Percentiles rank a stretch among this genome's conserved stretches.
phyloP scores from a whole-genome alignment of 2,888 invertebrate species.

The Polia nebulosa region DNA sequence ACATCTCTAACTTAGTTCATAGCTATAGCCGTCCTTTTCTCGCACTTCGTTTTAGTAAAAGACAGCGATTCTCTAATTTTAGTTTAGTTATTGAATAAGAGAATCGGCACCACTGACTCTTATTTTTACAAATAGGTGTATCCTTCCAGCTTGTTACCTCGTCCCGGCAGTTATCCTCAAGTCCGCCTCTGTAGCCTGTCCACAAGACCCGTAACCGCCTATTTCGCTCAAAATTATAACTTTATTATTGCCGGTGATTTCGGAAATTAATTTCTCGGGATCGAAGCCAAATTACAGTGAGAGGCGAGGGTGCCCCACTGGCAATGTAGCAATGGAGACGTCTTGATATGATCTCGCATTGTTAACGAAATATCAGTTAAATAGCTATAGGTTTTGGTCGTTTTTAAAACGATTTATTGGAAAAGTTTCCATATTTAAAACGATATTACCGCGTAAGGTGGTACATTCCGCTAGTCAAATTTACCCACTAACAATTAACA shows the following conservation, averaged over 20 bases:
- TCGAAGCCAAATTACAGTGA: conserved; percentile 85
- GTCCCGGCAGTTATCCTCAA: conserved; percentile 49
- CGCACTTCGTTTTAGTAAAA: too few relatives aligned
- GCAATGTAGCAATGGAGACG: conserved; percentile 59
- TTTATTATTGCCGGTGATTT: conserved; percentile 89
- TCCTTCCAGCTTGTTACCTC: conserved; percentile 38
- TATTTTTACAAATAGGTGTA: conserved; percentile 3
- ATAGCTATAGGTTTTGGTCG: conserved; percentile 9
- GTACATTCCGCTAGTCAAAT: conserved; percentile 26
- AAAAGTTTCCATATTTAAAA: too few relatives aligned
- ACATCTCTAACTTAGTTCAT: too few relatives aligned
- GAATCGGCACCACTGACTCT: too few relatives aligned
- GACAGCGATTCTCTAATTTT: too few relatives aligned
- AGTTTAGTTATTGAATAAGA: too few relatives aligned
- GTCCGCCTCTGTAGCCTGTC: conserved; percentile 77
- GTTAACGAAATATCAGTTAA: conserved; percentile 44
- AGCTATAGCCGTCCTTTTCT: too few relatives aligned
- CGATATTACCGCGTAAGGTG: conserved; percentile 7
- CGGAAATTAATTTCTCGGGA: conserved; percentile 89
- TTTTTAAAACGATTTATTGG: background rate
- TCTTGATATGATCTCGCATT: conserved; percentile 40
- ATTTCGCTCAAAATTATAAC: conserved; percentile 88
- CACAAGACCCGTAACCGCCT: conserved; percentile 78
- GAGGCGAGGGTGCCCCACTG: conserved; percentile 63
- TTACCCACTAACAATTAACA: conserved; percentile 28